phyloP scores from a whole-genome alignment of 2,113 vertebrate genomes.

The Erpornis zantholeuca region DNA sequence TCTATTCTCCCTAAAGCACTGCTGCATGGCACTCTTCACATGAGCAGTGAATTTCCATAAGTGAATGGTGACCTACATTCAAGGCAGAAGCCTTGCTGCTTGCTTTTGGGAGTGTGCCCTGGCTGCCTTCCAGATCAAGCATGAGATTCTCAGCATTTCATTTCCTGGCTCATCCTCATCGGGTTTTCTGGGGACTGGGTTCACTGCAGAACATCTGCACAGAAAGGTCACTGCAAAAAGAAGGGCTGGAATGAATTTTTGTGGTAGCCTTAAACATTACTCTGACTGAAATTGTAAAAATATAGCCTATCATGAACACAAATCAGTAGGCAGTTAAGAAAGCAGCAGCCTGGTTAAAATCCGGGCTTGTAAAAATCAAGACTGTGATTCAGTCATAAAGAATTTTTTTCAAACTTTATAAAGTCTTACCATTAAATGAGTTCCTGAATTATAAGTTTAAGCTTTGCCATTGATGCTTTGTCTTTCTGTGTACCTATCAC shows the following conservation, averaged over 20 bases:
- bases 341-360: neutral
- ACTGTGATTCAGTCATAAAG: neutral
- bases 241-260: neutral
- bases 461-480: neutral
- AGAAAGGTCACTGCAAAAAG: neutral
- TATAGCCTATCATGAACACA: neutral
- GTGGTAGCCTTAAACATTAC: neutral
- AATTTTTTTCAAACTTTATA: neutral
- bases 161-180: slow-evolving; percentile 48
- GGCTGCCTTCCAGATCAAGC: slow-evolving; percentile 59
- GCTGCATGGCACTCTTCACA: neutral
- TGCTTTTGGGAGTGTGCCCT: neutral
- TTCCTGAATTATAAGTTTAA: neutral
- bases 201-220: neutral
- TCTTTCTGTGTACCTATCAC: neutral
- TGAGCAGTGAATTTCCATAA: slow-evolving; percentile 20
- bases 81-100: neutral
- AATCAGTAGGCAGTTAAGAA: neutral
- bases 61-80: slow-evolving; percentile 55
- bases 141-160: slow-evolving; percentile 56
- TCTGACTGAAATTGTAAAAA: slow-evolving; percentile 11
- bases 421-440: neutral
- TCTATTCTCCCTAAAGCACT: neutral
- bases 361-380: neutral
- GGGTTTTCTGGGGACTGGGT: neutral